Percentiles rank a stretch among this genome's conserved stretches.
phyloP scores from a whole-genome alignment of 2,113 vertebrate species.

The Phoenicopterus ruber region DNA sequence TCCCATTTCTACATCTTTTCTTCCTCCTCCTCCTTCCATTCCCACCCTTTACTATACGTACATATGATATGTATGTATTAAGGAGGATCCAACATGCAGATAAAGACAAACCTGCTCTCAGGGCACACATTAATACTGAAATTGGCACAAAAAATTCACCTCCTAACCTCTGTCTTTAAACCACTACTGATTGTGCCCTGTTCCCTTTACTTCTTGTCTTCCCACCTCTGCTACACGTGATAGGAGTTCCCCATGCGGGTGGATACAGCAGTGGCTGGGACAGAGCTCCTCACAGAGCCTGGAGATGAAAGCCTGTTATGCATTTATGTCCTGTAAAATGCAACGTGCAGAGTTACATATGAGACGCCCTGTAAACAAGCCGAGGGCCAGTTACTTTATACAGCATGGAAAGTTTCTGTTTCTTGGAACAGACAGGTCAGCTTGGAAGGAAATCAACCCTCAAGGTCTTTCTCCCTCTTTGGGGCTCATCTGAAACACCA shows the following conservation, averaged over 20 bases:
- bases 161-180: neutral
- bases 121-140: neutral
- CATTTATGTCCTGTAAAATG: neutral
- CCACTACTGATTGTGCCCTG: neutral
- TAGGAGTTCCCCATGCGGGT: neutral
- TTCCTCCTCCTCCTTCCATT: neutral
- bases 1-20: neutral
- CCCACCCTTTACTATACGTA: neutral
- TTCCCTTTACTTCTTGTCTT: neutral
- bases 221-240: neutral
- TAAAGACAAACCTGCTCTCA: neutral
- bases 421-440: slow-evolving; percentile 39
- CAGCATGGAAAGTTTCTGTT: slow-evolving; percentile 47
- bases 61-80: rapidly evolving
- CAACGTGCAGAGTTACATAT: neutral
- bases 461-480: slow-evolving; percentile 37
- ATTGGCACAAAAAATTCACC: neutral
- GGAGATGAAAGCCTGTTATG: neutral
- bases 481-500: neutral
- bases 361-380: slow-evolving; percentile 35
- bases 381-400: slow-evolving; percentile 12
- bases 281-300: neutral
- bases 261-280: neutral
- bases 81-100: neutral
- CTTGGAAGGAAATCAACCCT: slow-evolving; percentile 43